Conservation (phyloP, 35 echinoderm and acorn worm genomes). For the Heliocidaris erythrogramma region DNA sequence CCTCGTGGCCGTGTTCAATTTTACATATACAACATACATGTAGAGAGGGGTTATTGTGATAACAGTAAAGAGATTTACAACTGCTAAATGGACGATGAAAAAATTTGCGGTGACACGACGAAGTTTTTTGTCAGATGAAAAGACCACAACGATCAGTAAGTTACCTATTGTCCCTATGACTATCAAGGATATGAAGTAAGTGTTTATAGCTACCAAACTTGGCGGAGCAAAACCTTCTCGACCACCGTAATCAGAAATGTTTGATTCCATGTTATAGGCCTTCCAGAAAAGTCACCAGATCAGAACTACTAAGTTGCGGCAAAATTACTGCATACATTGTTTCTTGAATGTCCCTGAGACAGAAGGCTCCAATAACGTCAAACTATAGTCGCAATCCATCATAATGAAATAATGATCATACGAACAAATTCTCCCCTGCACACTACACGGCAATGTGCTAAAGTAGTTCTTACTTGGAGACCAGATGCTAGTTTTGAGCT, state of each 20-base stretch:
- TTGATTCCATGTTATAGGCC: not conserved
- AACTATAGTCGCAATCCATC: not conserved
- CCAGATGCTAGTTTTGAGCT: no score
- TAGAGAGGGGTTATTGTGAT: conserved; percentile 30
- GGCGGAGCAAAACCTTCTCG: not conserved
- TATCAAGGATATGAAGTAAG: conserved; percentile 20
- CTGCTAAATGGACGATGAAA: conserved; percentile 31
- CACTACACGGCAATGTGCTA: no score
- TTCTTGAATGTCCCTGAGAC: no score
- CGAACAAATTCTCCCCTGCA: no score
- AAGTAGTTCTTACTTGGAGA: no score
- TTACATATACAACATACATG: not conserved
- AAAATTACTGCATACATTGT: not conserved
- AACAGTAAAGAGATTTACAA: conserved; percentile 4
- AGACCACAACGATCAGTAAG: not conserved
- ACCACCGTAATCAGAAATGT: not conserved
- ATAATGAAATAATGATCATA: not conserved
- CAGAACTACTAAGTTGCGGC: not conserved
- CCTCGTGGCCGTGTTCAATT: not conserved
- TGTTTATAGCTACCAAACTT: not conserved
- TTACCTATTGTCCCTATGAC: not conserved
- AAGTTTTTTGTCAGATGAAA: not conserved
- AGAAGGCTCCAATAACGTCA: not conserved
- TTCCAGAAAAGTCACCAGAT: not conserved
- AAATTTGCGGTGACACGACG: conserved; percentile 29